Evolutionary conservation across 1,140 invertebrate species (phyloP).

Genomic region (Phocides pigmalion): DNA sequence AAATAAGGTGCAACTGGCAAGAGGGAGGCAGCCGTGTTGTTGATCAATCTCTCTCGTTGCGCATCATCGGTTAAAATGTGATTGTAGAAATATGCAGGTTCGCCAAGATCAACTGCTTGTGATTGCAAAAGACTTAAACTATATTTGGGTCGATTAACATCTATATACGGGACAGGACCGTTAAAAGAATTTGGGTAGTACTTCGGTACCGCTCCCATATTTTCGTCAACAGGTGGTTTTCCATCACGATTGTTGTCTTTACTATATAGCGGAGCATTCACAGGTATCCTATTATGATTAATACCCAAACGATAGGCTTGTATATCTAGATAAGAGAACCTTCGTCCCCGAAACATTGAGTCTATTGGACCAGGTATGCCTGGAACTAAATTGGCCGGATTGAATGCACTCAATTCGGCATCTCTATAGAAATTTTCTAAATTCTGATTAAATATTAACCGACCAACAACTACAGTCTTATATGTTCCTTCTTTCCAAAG

Average conservation of each 20-base stretch:
- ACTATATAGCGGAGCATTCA: slow-evolving; percentile 93
- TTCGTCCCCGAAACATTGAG: slow-evolving; percentile 92
- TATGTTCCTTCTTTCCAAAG: slow-evolving; percentile 92
- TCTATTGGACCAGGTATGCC: slow-evolving; percentile 93
- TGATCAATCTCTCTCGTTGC: slow-evolving; percentile 51
- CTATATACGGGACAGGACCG: slow-evolving; percentile 85
- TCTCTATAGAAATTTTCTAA: slow-evolving; percentile 93
- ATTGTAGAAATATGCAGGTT: slow-evolving; percentile 52
- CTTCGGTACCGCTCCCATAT: slow-evolving; percentile 91
- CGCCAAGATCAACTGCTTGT: slow-evolving; percentile 57
- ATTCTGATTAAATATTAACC: slow-evolving; percentile 91
- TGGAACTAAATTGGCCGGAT: slow-evolving; percentile 93
- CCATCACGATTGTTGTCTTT: slow-evolving; percentile 94
- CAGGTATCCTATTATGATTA: slow-evolving; percentile 93
- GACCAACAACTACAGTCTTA: slow-evolving; percentile 92
- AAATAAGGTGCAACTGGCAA: slow-evolving; percentile 38
- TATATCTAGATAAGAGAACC: slow-evolving; percentile 94
- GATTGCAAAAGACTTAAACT: slow-evolving; percentile 41
- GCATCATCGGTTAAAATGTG: slow-evolving; percentile 47
- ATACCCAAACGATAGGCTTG: slow-evolving; percentile 93
- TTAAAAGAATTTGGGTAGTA: slow-evolving; percentile 96
- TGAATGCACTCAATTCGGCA: slow-evolving; percentile 94
- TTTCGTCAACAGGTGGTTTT: slow-evolving; percentile 84
- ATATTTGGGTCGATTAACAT: slow-evolving; percentile 45
- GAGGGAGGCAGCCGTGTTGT: slow-evolving; percentile 42